These are phyloP conservation scores for Bombycilla garrulus DNA, from an alignment of 2,113 vertebrate species.

Conservation along the genomic window DNA sequence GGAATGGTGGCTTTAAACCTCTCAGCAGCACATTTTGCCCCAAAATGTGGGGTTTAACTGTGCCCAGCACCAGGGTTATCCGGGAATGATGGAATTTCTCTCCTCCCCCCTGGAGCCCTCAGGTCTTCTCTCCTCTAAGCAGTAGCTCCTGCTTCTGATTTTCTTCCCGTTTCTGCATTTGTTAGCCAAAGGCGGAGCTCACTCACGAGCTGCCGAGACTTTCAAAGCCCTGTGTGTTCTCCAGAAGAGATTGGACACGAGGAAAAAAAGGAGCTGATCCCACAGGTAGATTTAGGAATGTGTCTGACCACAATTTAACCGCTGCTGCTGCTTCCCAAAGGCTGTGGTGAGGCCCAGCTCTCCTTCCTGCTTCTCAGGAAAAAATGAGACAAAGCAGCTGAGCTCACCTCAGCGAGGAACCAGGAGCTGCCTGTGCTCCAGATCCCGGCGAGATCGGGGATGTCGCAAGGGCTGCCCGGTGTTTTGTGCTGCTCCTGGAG, in stretches of 20 bases:
- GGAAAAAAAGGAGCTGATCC: neutral
- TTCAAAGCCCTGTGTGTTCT: neutral
- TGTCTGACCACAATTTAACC: neutral
- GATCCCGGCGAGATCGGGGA: neutral
- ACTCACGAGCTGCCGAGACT: neutral
- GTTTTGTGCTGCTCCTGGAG: neutral
- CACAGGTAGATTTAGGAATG: neutral
- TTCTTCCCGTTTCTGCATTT: neutral
- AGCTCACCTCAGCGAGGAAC: neutral
- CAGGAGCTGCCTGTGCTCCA: neutral
- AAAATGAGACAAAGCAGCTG: neutral
- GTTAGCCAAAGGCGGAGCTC: slow-evolving; percentile 11
- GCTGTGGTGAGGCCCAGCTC: neutral
- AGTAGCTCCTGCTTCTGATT: neutral
- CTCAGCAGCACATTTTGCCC: neutral
- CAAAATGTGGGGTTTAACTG: neutral
- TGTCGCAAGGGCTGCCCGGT: neutral
- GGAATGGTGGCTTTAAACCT: neutral
- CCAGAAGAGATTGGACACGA: accelerated
- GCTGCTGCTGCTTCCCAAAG: neutral
- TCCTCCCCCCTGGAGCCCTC: neutral
- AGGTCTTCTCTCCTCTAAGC: neutral
- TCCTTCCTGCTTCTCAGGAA: neutral
- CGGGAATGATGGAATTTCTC: neutral
- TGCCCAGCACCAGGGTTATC: neutral